These are phyloP conservation scores for Polyploca ridens DNA, from an alignment of 2,888 invertebrate genomes.

Conservation along the genomic window DNA sequence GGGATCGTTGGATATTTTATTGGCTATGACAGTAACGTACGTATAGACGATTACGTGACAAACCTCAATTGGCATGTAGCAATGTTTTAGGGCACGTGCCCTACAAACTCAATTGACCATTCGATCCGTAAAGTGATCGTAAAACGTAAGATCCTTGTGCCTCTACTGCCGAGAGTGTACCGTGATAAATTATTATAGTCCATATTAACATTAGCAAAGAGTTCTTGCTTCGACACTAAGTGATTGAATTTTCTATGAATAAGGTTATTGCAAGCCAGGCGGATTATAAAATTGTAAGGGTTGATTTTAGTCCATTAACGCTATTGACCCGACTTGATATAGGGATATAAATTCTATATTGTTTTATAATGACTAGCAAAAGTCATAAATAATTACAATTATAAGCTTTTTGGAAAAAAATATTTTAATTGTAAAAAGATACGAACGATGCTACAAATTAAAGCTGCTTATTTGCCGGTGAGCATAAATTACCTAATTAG, in stretches of 20 bases:
- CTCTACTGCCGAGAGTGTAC: no score
- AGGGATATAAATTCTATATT: no score
- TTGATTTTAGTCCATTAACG: not conserved
- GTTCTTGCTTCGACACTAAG: not conserved
- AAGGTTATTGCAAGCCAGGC: not conserved
- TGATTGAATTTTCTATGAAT: not conserved
- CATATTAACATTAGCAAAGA: not conserved
- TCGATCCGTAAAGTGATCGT: not conserved
- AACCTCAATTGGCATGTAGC: not conserved
- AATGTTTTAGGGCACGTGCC: not conserved
- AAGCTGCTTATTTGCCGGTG: conserved; percentile 9
- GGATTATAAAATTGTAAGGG: not conserved
- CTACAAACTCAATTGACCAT: not conserved
- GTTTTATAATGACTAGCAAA: no score
- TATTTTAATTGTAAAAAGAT: not conserved
- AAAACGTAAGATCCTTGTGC: not conserved
- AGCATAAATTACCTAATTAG: conserved; percentile 32
- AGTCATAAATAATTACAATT: no score
- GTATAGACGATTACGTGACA: not conserved
- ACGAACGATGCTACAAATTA: not conserved
- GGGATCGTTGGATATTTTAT: no score
- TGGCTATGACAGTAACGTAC: not conserved
- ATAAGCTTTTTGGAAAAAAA: no score
- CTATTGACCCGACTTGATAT: no score
- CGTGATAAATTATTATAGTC: not conserved